A percentile compares a stretch with the other conserved stretches of the same genome.
phyloP scores from a whole-genome alignment of 1,140 invertebrate genomes.

The Bombus superbus region DNA sequence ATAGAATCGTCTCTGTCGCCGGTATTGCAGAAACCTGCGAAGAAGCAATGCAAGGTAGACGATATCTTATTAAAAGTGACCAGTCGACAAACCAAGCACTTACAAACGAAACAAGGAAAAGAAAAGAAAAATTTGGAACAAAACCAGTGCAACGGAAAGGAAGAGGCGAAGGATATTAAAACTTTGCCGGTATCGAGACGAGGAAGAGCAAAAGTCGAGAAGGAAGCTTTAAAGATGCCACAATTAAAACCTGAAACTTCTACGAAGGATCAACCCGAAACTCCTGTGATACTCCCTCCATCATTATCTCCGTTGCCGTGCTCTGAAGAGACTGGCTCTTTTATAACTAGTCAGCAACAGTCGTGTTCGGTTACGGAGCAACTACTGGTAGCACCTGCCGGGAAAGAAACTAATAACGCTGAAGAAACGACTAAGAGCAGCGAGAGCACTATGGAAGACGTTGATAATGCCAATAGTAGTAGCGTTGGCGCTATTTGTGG shows the following conservation, averaged over 20 bases:
- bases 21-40: conserved; percentile 54
- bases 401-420: neutral
- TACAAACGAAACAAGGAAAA: conserved; percentile 73
- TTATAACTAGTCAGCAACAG: conserved; percentile 58
- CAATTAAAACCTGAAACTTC: conserved; percentile 64
- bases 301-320: conserved; percentile 58
- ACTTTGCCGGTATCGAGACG: conserved; percentile 69
- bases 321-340: conserved; percentile 31
- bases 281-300: conserved; percentile 62
- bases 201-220: conserved; percentile 68
- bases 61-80: conserved; percentile 80
- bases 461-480: neutral
- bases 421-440: conserved; percentile 8
- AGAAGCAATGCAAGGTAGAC: conserved; percentile 79
- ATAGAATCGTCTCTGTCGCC: conserved; percentile 9
- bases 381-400: conserved; percentile 34
- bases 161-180: conserved; percentile 64
- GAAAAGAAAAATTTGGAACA: conserved; percentile 69
- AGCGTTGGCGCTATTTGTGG: neutral
- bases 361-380: conserved; percentile 67
- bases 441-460: conserved; percentile 19
- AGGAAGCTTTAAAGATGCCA: conserved; percentile 66
- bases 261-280: conserved; percentile 50
- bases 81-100: conserved; percentile 74
- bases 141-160: conserved; percentile 71